Evolutionary conservation across 2,888 invertebrate species (phyloP), one percentile per base, ranked within the genome.

Genomic region (Spilarctia lutea): DNA sequence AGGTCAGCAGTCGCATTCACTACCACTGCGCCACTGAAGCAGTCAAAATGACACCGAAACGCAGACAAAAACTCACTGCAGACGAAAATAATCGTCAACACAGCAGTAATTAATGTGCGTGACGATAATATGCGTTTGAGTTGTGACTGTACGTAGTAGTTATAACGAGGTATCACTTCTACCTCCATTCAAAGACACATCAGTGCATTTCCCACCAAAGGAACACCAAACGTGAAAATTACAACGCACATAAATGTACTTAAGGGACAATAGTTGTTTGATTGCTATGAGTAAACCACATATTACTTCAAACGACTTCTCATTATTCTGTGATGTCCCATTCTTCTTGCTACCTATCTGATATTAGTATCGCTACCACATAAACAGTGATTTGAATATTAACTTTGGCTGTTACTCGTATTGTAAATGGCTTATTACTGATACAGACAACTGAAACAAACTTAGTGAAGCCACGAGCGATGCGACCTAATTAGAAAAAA

Each of bases 281-380:
- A 52, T 72, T 71, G 39, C 27, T 24, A 65, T 7, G 72, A 39
- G 30, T 35, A 20, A 35, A 39, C 56, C 52, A 67, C 56, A 67
- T 39, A 72, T 72, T 66, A 67, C 30, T 11, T 4, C 16, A 66
- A 39, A 27, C 27, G 11, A 48, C 30, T 1, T 39, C 52, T 39
- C 11, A 72, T 67, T 66, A 52, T 27, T 52, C 1, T 63, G 18
- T 60, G 39, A 60, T 63, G 60, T 20, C 27, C 42, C 2, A 70
- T 70, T 70, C 70, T 35, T 48, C 65, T 72, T 67, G 66, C 27
- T 56, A 67, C 3, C 18, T 52, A 56, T 66, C 33, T 39, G 8
- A 30, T 20, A 72, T 66, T 72, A 70, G 70, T 42, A 27, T 70
- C 70, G 42, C 63, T 42, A 70, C 8, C n/a, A 60, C 39, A 39